These are phyloP conservation scores for Vanacampus margaritifer DNA, from an alignment of 2,113 vertebrate species.

Conservation along the genomic window DNA sequence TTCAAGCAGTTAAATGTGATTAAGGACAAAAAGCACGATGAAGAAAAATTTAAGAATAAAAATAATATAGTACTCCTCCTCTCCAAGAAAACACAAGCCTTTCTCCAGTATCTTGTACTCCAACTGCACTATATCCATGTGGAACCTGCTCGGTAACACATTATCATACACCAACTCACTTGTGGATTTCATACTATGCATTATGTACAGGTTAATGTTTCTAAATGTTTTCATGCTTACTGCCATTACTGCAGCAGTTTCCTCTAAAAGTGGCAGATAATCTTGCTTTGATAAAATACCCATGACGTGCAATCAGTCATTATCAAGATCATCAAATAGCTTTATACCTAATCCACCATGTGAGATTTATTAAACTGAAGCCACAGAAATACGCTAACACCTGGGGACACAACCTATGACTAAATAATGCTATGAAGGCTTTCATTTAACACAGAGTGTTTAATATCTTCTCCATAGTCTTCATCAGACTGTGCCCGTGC, in stretches of 20 bases:
- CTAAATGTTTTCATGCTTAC: neutral
- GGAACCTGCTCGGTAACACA: neutral
- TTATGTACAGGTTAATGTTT: neutral
- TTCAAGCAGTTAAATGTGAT: no score
- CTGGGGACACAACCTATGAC: neutral
- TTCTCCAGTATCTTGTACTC: neutral
- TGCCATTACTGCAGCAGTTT: neutral
- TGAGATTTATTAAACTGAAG: constrained; percentile 6
- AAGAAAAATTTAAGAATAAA: no score
- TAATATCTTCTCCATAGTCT: constrained; percentile 5
- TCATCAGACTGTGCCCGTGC: neutral
- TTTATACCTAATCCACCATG: neutral
- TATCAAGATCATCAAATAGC: constrained; percentile 29
- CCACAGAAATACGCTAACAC: neutral
- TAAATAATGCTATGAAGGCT: neutral
- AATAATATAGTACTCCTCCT: neutral
- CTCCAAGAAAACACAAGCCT: neutral
- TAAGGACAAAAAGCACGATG: neutral
- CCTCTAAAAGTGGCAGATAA: constrained; percentile 15
- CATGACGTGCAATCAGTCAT: constrained; percentile 8
- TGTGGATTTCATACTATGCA: neutral
- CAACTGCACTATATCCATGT: neutral
- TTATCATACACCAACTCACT: neutral
- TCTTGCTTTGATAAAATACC: neutral
- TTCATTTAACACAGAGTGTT: constrained; percentile 11